Evolutionary conservation across 2,888 invertebrate species (phyloP).

Genomic region (Cyaniris semiargus): DNA sequence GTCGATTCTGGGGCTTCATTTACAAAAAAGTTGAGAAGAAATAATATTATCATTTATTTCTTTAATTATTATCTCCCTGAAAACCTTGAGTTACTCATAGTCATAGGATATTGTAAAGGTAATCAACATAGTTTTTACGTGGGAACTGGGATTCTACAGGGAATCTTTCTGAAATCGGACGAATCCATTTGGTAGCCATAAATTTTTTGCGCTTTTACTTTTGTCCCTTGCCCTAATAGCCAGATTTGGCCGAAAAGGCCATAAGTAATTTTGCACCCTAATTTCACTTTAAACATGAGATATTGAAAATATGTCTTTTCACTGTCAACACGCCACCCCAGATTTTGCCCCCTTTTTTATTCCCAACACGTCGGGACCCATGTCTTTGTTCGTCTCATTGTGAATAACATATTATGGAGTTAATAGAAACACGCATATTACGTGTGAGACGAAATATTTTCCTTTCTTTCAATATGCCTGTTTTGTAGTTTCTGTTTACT

Average conservation of each 20-base stretch:
- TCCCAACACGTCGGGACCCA: conserved; percentile 64
- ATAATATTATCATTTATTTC: background rate
- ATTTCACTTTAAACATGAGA: background rate
- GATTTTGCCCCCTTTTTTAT: conserved; percentile 65
- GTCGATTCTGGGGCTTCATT: background rate
- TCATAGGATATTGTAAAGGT: no score
- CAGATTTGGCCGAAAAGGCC: background rate
- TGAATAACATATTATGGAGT: conserved; percentile 59
- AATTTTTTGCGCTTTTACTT: background rate
- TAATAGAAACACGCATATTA: conserved; percentile 53
- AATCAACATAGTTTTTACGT: background rate
- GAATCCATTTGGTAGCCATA: background rate
- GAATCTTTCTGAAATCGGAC: background rate
- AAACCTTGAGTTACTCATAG: no score
- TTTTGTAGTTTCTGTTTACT: no score
- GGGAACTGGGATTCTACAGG: background rate
- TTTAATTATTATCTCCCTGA: no score
- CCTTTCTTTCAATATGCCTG: no score
- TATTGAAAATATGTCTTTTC: conserved; percentile 7
- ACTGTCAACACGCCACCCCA: conserved; percentile 49
- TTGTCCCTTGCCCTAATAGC: background rate
- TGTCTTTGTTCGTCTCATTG: conserved; percentile 71
- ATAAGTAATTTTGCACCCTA: background rate
- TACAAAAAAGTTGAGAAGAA: background rate
- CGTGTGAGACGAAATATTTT: background rate